Evolutionary conservation across 2,113 vertebrate species (phyloP).

Genomic region (Gracilinanus agilis): DNA sequence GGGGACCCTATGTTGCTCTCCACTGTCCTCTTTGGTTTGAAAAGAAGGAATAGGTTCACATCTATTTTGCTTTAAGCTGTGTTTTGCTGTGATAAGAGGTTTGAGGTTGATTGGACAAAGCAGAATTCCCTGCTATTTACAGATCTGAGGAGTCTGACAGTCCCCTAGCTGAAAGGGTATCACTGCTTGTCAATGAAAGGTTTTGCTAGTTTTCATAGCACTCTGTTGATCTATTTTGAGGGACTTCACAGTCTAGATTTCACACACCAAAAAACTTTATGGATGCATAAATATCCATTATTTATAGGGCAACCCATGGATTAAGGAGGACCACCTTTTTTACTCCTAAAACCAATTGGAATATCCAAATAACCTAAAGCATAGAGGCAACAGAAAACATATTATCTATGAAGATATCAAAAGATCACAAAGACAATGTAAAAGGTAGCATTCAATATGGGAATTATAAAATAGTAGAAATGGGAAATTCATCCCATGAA

Average conservation of each 20-base stretch:
- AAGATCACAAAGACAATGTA: not conserved
- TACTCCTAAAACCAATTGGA: not conserved
- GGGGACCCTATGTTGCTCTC: not conserved
- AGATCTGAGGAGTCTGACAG: not conserved
- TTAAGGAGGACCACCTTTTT: not conserved
- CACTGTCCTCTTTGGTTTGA: not conserved
- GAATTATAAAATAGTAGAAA: not conserved
- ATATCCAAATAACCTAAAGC: not conserved
- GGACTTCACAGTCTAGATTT: not conserved
- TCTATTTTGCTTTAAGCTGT: not conserved
- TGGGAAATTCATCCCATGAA: not conserved
- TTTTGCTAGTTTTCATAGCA: not conserved
- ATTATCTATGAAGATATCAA: not conserved
- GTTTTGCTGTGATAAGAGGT: not conserved
- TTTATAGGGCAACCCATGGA: not conserved
- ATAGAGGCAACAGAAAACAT: not conserved
- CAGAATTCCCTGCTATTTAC: not conserved
- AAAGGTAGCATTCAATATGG: not conserved
- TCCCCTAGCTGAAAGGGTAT: not conserved
- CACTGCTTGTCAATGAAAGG: not conserved
- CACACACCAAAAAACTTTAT: not conserved
- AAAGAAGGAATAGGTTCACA: not conserved
- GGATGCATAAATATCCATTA: not conserved
- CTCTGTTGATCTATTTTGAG: not conserved
- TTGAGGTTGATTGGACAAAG: not conserved